Evolutionary conservation across 23 tunicate genomes (phyloP), one percentile per base, ranked within the genome.

Genomic region (Trididemnum nubilum): DNA sequence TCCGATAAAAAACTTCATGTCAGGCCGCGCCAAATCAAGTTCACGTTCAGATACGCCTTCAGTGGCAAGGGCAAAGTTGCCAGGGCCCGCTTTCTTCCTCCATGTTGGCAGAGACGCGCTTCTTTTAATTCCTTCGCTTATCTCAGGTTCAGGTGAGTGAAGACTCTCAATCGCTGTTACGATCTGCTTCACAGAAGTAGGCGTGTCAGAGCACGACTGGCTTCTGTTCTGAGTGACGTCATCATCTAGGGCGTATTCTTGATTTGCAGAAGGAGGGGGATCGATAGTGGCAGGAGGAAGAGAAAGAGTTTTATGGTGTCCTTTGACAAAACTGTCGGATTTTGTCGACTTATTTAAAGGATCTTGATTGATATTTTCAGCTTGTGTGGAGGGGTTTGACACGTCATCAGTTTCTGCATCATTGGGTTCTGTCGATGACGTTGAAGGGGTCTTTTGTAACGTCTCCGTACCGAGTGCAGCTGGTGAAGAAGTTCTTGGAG

Each of bases 231-330:
- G 25, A 26, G 18, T 27, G 3, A 5, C 40, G 2, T 73, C 78
- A 2, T 37, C 19, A 25, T 37, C 32, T 28, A 9, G 25, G 0
- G 34, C 35, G 36, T 19, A 4, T 24, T 64, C 75, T 1, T 37
- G 31, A 22, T 36, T 35, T 1, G 1, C 59, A 0, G 69, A 22
- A 36, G 40, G 81, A 1, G 24, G 30, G 3, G 73, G 36, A 34
- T 0, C 51, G 4, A 4, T 24, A 24, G 3, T 2, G 36, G 60
- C 23, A 26, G 82, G 82, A 22, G 88, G 88, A 15, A 85, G 67
- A 29, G 88, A 85, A 1, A 37, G 27, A 24, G 82, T 85, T 65
- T 85, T 85, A 52, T 85, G 82, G 82, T 85, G 88, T 19, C 88
- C 88, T 77, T 85, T 85, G 12, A 51, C 69, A 57, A 85, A 85